A percentile compares a stretch with the other conserved stretches of the same genome.
phyloP scores from a whole-genome alignment of 1,140 invertebrate species.

The Drosophila kohkoa region DNA sequence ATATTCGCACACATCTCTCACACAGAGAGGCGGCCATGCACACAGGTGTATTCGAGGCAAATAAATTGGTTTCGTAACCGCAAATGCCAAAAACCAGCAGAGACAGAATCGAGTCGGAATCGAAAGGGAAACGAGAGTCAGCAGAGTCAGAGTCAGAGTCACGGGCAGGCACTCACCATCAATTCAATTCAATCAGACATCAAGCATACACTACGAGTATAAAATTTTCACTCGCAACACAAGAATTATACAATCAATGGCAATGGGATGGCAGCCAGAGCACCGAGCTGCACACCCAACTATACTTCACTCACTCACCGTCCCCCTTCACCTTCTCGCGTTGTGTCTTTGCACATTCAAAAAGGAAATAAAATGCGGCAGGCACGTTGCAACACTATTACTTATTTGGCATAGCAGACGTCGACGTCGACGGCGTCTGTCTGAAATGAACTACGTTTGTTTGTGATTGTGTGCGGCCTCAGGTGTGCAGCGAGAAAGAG shows the following conservation, averaged over 20 bases:
- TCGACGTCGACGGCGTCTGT: slow-evolving; percentile 47
- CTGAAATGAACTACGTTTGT: slow-evolving; percentile 82
- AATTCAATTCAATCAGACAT: slow-evolving; percentile 83
- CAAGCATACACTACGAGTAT: slow-evolving; percentile 67
- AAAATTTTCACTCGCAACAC: slow-evolving; percentile 76
- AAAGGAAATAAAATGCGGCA: slow-evolving; percentile 82
- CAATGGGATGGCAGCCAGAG: slow-evolving; percentile 53
- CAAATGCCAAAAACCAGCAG: slow-evolving; percentile 73
- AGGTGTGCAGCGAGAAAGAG: slow-evolving; percentile 33
- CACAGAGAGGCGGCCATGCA: slow-evolving; percentile 2
- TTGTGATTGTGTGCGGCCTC: slow-evolving; percentile 63
- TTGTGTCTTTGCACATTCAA: slow-evolving; percentile 14
- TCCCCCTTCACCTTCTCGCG: slow-evolving; percentile 28
- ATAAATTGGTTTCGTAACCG: slow-evolving; percentile 84
- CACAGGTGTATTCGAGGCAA: slow-evolving; percentile 53
- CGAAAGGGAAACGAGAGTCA: slow-evolving; percentile 11
- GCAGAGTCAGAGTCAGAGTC: slow-evolving; percentile 32
- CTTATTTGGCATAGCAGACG: slow-evolving; percentile 71
- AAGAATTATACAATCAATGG: slow-evolving; percentile 82
- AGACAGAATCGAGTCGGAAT: slow-evolving; percentile 32
- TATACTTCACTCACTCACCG: background rate
- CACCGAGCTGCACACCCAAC: background rate
- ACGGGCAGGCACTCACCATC: slow-evolving; percentile 65
- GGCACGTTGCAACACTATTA: slow-evolving; percentile 83
- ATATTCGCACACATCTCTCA: slow-evolving; percentile 24